A percentile compares a stretch with the other conserved stretches of the same genome.
phyloP scores from a whole-genome alignment of 2,888 invertebrate species.

The Thera obeliscata region DNA sequence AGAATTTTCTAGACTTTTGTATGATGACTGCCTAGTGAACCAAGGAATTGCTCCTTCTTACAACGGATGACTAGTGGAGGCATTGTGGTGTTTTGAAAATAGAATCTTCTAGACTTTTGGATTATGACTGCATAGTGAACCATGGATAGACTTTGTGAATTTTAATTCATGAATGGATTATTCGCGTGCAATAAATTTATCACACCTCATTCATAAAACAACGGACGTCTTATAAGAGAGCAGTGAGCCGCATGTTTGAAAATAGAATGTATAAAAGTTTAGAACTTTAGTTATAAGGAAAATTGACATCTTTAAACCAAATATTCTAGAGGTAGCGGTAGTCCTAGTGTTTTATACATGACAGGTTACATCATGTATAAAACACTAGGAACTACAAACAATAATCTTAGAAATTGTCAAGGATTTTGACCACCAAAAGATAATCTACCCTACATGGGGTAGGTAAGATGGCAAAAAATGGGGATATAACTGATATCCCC shows the following conservation, averaged over 20 bases:
- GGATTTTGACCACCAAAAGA: too few species aligned
- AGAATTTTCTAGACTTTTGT: background rate
- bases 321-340: too few species aligned
- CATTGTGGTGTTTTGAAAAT: constrained; percentile 1
- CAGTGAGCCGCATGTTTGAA: background rate
- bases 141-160: background rate
- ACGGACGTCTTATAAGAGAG: background rate
- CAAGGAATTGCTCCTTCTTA: background rate
- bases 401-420: too few species aligned
- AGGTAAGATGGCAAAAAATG: too few species aligned
- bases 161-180: too few species aligned
- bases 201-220: background rate
- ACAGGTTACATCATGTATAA: too few species aligned
- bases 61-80: constrained; percentile 8
- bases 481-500: too few species aligned
- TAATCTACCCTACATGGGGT: too few species aligned
- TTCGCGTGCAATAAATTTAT: background rate
- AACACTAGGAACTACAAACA: too few species aligned
- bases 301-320: background rate
- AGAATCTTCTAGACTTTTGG: background rate
- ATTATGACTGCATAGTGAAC: background rate
- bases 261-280: background rate
- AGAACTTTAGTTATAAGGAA: background rate
- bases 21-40: background rate
- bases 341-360: too few species aligned